Percentiles rank a stretch among this genome's conserved stretches.
Conservation (phyloP, 2,797 vertebrate species). For the Neosilurus hyrtlii region DNA sequence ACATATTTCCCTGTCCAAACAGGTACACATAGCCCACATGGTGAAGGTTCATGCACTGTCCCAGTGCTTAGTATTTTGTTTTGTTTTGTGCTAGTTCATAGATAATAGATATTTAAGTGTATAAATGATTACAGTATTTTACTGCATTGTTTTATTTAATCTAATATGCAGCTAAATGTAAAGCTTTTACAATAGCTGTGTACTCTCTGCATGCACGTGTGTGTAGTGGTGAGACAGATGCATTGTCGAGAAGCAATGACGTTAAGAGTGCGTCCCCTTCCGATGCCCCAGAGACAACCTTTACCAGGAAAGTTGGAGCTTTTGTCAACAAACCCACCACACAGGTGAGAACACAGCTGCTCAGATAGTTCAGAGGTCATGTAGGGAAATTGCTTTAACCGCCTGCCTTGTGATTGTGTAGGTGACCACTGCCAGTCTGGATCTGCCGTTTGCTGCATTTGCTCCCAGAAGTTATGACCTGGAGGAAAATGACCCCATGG, state of each 20-base stretch:
- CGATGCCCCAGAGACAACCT: slow-evolving; percentile 82
- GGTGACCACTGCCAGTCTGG: slow-evolving; percentile 87
- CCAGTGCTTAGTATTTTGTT: neutral
- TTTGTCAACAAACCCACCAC: slow-evolving; percentile 91
- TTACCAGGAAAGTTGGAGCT: slow-evolving; percentile 92
- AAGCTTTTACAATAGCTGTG: neutral
- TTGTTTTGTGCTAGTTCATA: neutral
- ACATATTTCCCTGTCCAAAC: no score
- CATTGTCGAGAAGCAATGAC: slow-evolving; percentile 78
- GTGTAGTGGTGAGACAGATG: slow-evolving; percentile 78
- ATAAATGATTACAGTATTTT: neutral
- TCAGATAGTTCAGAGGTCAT: neutral
- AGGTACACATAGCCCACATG: no score
- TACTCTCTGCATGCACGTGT: neutral
- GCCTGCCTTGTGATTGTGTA: slow-evolving; percentile 56
- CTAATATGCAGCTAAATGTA: neutral
- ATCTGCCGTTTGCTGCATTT: slow-evolving; percentile 97
- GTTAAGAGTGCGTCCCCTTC: slow-evolving; percentile 74
- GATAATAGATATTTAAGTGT: neutral
- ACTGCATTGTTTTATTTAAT: neutral
- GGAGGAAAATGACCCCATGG: slow-evolving; percentile 92
- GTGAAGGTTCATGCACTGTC: no score
- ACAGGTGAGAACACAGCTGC: slow-evolving; percentile 63
- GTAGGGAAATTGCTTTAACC: no score
- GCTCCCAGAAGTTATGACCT: slow-evolving; percentile 85